Conservation (phyloP, 2,888 invertebrate genomes). For the Catonia carolina region DNA sequence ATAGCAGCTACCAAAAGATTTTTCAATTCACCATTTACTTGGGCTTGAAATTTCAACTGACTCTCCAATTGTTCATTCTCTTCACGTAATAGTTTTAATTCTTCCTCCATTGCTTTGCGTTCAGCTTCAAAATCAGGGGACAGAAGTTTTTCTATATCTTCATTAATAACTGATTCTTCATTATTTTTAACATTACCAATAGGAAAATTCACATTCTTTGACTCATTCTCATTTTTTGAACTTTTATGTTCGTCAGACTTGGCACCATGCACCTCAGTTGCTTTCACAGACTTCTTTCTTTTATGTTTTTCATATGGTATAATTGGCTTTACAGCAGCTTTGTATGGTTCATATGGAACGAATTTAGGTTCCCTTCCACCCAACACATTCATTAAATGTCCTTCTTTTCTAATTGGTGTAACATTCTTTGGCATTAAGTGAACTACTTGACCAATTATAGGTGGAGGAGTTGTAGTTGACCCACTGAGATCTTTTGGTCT, state of each 20-base stretch:
- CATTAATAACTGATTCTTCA: too few species aligned
- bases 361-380: slow-evolving; percentile 64
- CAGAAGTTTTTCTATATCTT: slow-evolving; percentile 37
- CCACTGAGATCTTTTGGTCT: slow-evolving; percentile 42
- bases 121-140: slow-evolving; percentile 33
- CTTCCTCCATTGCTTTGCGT: slow-evolving; percentile 46
- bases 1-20: slow-evolving; percentile 89
- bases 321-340: slow-evolving; percentile 76
- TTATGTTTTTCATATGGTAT: slow-evolving; percentile 47
- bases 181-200: slow-evolving; percentile 35
- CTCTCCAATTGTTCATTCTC: slow-evolving; percentile 68
- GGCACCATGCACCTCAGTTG: slow-evolving; percentile 36
- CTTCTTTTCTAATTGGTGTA: slow-evolving; percentile 50
- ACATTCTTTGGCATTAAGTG: slow-evolving; percentile 57
- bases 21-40: slow-evolving; percentile 85
- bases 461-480: slow-evolving; percentile 42
- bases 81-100: slow-evolving; percentile 55
- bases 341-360: slow-evolving; percentile 82
- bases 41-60: slow-evolving; percentile 79
- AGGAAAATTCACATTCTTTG: background rate
- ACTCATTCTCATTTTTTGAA: too few species aligned
- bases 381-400: slow-evolving; percentile 39
- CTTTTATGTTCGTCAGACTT: slow-evolving; percentile 48
- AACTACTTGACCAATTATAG: slow-evolving; percentile 52
- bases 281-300: slow-evolving; percentile 38